Percentiles rank a stretch among this genome's conserved stretches.
phyloP scores from a whole-genome alignment of 2,797 vertebrate genomes.

The Onychomys leucogaster region DNA sequence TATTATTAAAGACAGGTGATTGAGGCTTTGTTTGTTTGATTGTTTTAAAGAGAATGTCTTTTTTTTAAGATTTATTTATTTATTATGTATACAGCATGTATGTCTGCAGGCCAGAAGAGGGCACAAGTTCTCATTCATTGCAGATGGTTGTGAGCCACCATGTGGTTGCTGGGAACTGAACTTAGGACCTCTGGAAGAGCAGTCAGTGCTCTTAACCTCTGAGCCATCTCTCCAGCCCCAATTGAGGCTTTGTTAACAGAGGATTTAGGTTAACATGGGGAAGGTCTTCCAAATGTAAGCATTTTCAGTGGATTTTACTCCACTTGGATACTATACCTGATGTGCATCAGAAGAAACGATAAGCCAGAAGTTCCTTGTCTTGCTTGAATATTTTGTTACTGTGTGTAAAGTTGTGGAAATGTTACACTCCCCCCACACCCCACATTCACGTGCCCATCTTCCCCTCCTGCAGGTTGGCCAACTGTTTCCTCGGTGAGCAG shows the following conservation, averaged over 20 bases:
- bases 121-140: too few relatives aligned
- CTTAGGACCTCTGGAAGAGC: too few relatives aligned
- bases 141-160: too few relatives aligned
- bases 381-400: background rate
- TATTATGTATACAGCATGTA: too few relatives aligned
- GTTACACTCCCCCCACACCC: fast-evolving
- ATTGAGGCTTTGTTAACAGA: background rate
- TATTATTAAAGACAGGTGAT: too few relatives aligned
- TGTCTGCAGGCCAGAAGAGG: too few relatives aligned
- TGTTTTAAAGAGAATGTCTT: too few relatives aligned
- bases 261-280: background rate
- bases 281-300: background rate
- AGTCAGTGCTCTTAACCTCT: too few relatives aligned
- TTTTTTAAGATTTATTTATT: too few relatives aligned
- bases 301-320: background rate
- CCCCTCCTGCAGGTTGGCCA: background rate
- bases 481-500: background rate
- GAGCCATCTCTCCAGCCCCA: too few relatives aligned
- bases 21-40: too few relatives aligned
- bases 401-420: background rate
- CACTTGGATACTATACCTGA: background rate
- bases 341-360: background rate
- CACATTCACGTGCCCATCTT: fast-evolving
- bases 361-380: background rate
- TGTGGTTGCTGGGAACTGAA: too few relatives aligned